Conservation (phyloP, 1,140 invertebrate genomes). For the Mamestra configurata region DNA sequence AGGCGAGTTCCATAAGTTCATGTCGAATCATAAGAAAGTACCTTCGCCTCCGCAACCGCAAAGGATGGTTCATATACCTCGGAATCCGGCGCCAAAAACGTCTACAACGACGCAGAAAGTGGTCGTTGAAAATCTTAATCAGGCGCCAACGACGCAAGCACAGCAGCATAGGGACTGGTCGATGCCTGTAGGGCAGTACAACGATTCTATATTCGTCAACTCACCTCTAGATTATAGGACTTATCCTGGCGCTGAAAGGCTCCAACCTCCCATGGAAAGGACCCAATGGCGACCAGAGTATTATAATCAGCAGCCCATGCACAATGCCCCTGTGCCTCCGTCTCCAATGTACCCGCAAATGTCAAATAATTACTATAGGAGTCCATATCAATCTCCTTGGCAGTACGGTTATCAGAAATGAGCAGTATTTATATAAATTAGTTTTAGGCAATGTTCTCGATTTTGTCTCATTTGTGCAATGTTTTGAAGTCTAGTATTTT, state of each 20-base stretch:
- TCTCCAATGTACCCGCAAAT: constrained; percentile 63
- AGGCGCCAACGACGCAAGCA: constrained; percentile 4
- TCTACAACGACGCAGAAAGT: constrained; percentile 42
- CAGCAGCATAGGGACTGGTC: constrained; percentile 61
- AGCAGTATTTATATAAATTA: constrained; percentile 58
- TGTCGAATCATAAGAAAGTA: constrained; percentile 57
- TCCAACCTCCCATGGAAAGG: constrained; percentile 35
- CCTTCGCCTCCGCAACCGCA: background rate
- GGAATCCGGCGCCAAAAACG: constrained; percentile 47
- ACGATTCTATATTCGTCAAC: constrained; percentile 78
- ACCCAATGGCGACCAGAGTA: constrained; percentile 63
- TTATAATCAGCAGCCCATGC: constrained; percentile 55
- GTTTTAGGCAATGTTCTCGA: constrained; percentile 31
- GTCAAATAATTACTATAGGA: constrained; percentile 71
- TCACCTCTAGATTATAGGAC: constrained; percentile 75
- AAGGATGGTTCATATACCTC: constrained; percentile 13
- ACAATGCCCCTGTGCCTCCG: constrained; percentile 55
- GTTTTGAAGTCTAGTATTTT: constrained; percentile 7
- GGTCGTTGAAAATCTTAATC: constrained; percentile 53
- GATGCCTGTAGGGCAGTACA: constrained; percentile 77
- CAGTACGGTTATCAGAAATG: constrained; percentile 72
- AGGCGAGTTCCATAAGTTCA: constrained; percentile 81
- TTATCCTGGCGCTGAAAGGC: constrained; percentile 44
- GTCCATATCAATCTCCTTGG: constrained; percentile 79
- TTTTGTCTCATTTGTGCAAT: constrained; percentile 28